Percentiles rank a stretch among this genome's conserved stretches.
These are phyloP conservation scores for Dryadula phaetusa DNA, from an alignment of 2,888 invertebrate genomes.

Conservation along the genomic window DNA sequence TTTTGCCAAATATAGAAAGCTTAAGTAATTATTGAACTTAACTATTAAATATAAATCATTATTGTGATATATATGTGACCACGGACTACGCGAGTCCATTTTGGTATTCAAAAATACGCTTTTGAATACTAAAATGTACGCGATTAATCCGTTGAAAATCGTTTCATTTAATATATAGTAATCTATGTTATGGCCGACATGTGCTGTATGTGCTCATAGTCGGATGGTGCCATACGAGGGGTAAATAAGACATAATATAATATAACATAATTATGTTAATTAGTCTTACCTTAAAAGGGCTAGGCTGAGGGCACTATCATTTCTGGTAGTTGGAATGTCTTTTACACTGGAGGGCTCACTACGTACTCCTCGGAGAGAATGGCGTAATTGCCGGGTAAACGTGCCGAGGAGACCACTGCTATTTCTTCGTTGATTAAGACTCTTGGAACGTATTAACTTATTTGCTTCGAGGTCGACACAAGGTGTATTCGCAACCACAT, in stretches of 20 bases:
- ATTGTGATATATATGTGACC: too few relatives aligned
- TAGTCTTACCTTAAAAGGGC: conserved; percentile 74
- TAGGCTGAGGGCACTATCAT: conserved; percentile 80
- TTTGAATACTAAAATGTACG: too few relatives aligned
- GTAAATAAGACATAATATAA: conserved; percentile 31
- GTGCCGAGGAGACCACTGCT: conserved; percentile 82
- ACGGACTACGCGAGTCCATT: too few relatives aligned
- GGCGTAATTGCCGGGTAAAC: conserved; percentile 80
- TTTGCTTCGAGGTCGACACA: conserved; percentile 69
- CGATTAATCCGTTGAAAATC: too few relatives aligned
- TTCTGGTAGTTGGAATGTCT: conserved; percentile 77
- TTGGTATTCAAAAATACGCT: too few relatives aligned
- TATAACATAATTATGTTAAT: conserved; percentile 16
- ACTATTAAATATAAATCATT: too few relatives aligned
- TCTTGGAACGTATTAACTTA: conserved; percentile 77
- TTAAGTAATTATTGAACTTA: too few relatives aligned
- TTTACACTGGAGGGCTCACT: conserved; percentile 81
- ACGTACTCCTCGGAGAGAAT: conserved; percentile 79
- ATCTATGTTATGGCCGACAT: too few relatives aligned
- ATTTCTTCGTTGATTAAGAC: conserved; percentile 77
- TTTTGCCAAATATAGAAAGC: too few relatives aligned
- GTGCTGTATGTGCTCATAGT: too few relatives aligned
- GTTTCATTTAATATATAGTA: too few relatives aligned
- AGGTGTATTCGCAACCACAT: conserved; percentile 64
- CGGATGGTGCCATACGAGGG: too few relatives aligned